Conservation (phyloP, 1,140 invertebrate genomes). For the Andrena cerasifolii region DNA sequence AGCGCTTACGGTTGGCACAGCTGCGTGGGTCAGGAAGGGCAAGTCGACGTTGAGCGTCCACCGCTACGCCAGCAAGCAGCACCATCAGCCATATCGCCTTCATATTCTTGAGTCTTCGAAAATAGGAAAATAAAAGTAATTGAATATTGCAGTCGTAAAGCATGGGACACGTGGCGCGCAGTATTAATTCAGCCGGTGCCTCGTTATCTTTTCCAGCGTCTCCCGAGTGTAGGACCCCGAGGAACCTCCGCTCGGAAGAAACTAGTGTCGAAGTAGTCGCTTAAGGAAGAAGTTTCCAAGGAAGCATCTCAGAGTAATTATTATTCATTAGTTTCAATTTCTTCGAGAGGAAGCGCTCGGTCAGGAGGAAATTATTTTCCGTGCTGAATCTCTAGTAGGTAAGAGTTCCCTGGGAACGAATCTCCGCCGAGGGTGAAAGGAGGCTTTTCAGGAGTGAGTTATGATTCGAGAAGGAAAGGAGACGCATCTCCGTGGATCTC, state of each 20-base stretch:
- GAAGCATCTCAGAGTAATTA: not conserved
- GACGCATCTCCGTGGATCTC: not conserved
- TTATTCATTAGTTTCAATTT: not conserved
- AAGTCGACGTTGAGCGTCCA: slow-evolving; percentile 90
- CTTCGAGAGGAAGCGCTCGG: not conserved
- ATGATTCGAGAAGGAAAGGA: slow-evolving; percentile 28
- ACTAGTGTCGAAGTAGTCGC: not conserved
- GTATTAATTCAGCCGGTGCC: too few relatives aligned
- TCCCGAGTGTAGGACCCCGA: too few relatives aligned
- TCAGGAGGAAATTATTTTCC: not conserved
- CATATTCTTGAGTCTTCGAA: slow-evolving; percentile 76
- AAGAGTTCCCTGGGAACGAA: slow-evolving; percentile 36
- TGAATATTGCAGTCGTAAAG: not conserved
- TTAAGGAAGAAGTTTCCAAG: not conserved
- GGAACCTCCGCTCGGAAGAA: too few relatives aligned
- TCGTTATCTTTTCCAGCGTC: too few relatives aligned
- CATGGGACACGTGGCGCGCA: not conserved
- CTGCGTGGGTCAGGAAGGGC: slow-evolving; percentile 93
- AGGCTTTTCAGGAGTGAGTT: slow-evolving; percentile 34
- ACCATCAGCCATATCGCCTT: slow-evolving; percentile 83
- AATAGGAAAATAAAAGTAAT: not conserved
- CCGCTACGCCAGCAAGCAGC: slow-evolving; percentile 86
- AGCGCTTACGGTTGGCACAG: slow-evolving; percentile 91
- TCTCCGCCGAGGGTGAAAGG: slow-evolving; percentile 47
- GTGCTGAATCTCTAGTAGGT: not conserved